These are phyloP conservation scores for Styela clava DNA, from an alignment of 23 tunicate genomes.

Conservation along the genomic window DNA sequence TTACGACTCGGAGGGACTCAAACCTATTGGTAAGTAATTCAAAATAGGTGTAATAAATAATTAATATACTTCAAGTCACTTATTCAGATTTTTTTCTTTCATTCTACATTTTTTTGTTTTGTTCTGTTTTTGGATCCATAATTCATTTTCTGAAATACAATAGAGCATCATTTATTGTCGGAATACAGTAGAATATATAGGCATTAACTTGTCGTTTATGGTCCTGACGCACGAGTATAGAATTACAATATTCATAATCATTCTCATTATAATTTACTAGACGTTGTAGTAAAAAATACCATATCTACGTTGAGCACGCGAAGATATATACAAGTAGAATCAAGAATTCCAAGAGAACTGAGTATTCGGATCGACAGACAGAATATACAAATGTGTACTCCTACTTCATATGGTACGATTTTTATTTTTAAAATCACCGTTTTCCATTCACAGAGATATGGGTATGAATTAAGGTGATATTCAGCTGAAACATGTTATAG, in stretches of 20 bases:
- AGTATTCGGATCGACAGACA: not conserved
- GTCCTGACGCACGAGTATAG: too few species aligned
- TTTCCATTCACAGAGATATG: too few species aligned
- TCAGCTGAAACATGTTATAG: too few species aligned
- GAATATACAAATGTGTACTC: not conserved
- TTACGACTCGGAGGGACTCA: conserved; percentile 1
- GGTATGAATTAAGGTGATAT: too few species aligned
- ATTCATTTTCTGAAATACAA: too few species aligned
- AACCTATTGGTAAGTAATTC: not conserved
- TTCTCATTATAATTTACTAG: too few species aligned
- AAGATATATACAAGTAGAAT: conserved; percentile 15
- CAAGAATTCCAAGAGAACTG: conserved; percentile 14
- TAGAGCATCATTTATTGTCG: too few species aligned
- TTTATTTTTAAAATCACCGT: too few species aligned
- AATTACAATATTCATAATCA: too few species aligned
- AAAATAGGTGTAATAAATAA: not conserved
- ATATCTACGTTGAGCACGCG: conserved; percentile 3
- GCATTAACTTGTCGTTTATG: too few species aligned
- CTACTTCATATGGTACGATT: not conserved
- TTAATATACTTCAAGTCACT: not conserved
- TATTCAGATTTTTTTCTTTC: not conserved
- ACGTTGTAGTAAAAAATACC: not conserved
- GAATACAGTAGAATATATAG: too few species aligned
- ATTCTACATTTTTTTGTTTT: not conserved
- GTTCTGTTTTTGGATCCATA: not conserved